phyloP scores from a whole-genome alignment of 1,140 invertebrate species.

The Microplitis demolitor region DNA sequence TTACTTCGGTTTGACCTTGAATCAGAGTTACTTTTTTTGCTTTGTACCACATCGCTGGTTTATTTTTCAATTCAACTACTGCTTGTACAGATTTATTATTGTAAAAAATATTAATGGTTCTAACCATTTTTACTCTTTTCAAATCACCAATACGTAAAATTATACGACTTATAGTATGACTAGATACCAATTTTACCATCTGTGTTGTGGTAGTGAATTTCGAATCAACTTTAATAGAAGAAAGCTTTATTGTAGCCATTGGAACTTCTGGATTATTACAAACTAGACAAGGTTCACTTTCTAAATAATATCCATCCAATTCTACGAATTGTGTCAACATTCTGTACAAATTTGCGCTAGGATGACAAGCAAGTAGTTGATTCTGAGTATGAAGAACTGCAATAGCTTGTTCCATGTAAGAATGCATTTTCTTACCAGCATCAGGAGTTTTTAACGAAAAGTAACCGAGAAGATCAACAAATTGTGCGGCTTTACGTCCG shows the following conservation, averaged over 20 bases:
- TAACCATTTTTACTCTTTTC: slow-evolving; percentile 96
- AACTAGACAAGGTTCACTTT: slow-evolving; percentile 95
- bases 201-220: slow-evolving; percentile 98
- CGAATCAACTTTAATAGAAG: slow-evolving; percentile 92
- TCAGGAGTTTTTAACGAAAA: slow-evolving; percentile 82
- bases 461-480: slow-evolving; percentile 94
- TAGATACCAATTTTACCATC: slow-evolving; percentile 93
- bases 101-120: slow-evolving; percentile 95
- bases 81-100: slow-evolving; percentile 95
- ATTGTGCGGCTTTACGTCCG: slow-evolving; percentile 92
- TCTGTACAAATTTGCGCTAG: slow-evolving; percentile 92
- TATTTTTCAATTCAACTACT: slow-evolving; percentile 96
- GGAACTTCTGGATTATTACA: slow-evolving; percentile 97
- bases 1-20: slow-evolving; percentile 92
- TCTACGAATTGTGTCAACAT: slow-evolving; percentile 90
- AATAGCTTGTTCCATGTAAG: slow-evolving; percentile 86
- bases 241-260: slow-evolving; percentile 89
- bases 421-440: slow-evolving; percentile 67
- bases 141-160: slow-evolving; percentile 92
- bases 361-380: slow-evolving; percentile 84
- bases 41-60: slow-evolving; percentile 94
- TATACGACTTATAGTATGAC: slow-evolving; percentile 94
- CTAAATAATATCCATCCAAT: slow-evolving; percentile 94
- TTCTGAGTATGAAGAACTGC: slow-evolving; percentile 86
- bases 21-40: slow-evolving; percentile 89